phyloP scores from a whole-genome alignment of 2,113 vertebrate genomes.

The Eulemur macaco region DNA sequence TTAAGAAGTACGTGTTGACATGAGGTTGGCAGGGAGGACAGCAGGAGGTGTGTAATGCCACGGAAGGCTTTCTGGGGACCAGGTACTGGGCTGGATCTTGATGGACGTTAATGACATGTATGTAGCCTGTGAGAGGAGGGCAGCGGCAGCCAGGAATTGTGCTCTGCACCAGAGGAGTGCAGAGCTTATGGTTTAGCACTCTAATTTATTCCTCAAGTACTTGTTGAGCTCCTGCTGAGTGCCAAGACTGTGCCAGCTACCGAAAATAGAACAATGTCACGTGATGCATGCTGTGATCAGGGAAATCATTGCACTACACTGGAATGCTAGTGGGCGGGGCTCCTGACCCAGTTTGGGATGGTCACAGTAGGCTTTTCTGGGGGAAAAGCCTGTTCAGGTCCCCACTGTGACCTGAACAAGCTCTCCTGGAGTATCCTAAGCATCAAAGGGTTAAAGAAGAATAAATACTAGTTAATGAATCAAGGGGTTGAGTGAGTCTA shows the following conservation, averaged over 20 bases:
- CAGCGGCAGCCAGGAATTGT: neutral
- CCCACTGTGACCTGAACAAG: neutral
- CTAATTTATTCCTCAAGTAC: neutral
- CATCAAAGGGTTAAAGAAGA: slow-evolving; percentile 14
- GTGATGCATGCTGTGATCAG: neutral
- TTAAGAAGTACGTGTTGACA: neutral
- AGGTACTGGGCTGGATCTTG: neutral
- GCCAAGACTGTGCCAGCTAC: neutral
- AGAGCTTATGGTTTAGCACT: neutral
- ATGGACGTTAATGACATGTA: neutral
- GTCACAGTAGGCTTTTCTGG: neutral
- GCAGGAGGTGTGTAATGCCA: neutral
- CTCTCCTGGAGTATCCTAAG: neutral
- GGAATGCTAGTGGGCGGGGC: neutral
- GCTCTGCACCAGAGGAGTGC: neutral
- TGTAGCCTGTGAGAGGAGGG: neutral
- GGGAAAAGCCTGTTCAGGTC: neutral
- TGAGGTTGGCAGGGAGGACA: neutral
- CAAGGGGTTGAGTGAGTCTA: neutral
- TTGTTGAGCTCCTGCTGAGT: neutral
- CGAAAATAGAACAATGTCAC: neutral
- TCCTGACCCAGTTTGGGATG: neutral
- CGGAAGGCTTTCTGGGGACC: neutral
- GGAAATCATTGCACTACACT: neutral
- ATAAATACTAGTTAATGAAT: neutral